These are phyloP conservation scores for Daubentonia madagascariensis DNA, from an alignment of 2,113 vertebrate genomes.

Conservation along the genomic window DNA sequence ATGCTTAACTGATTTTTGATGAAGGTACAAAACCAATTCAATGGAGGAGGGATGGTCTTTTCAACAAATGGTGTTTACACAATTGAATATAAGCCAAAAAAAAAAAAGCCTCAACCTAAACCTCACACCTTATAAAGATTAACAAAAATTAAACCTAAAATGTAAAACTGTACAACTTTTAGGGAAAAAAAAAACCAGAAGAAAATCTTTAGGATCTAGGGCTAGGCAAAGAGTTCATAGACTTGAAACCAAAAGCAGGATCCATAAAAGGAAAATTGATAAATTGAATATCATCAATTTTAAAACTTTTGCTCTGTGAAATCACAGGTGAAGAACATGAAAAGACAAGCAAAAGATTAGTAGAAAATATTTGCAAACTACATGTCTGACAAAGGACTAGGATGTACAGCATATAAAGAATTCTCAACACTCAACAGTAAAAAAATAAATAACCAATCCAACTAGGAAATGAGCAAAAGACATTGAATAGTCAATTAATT, in stretches of 20 bases:
- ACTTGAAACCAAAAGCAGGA: neutral
- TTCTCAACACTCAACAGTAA: neutral
- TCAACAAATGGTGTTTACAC: neutral
- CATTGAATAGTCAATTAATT: neutral
- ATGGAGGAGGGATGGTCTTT: neutral
- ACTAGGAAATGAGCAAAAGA: neutral
- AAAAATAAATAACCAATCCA: neutral
- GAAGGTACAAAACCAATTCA: neutral
- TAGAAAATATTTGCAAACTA: neutral
- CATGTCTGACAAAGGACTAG: neutral
- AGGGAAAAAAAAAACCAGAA: neutral
- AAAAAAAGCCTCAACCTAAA: neutral
- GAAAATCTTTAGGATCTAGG: neutral
- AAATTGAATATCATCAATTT: neutral
- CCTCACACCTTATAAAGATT: neutral
- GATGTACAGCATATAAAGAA: neutral
- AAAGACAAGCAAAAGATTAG: neutral
- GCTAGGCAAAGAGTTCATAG: neutral
- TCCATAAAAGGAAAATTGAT: neutral
- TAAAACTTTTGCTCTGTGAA: neutral
- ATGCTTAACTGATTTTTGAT: neutral
- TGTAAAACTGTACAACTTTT: neutral
- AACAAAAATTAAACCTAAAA: slow-evolving; percentile 3
- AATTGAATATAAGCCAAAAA: neutral
- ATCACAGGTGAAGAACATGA: neutral